Evolutionary conservation across 1,140 invertebrate species (phyloP).

Genomic region (Samia ricini): DNA sequence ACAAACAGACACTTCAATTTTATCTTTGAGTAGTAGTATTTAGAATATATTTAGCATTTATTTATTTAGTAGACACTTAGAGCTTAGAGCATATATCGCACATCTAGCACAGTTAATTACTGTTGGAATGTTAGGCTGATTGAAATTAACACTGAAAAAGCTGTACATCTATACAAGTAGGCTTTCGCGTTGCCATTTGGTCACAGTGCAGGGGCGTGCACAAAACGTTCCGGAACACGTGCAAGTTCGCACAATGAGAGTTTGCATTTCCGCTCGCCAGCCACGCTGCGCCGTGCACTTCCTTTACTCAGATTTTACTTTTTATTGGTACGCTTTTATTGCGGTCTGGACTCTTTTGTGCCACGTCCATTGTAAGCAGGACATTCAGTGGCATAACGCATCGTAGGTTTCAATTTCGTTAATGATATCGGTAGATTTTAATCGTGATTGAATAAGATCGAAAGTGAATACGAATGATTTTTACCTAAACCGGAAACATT

Average conservation of each 20-base stretch:
- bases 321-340: constrained; percentile 63
- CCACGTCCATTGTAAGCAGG: constrained; percentile 52
- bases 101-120: too few species aligned
- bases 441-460: constrained; percentile 65
- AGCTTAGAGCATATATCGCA: too few species aligned
- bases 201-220: constrained; percentile 49
- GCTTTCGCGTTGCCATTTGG: constrained; percentile 50
- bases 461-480: constrained; percentile 52
- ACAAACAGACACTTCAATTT: too few species aligned
- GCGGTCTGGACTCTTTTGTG: constrained; percentile 67
- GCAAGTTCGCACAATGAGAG: constrained; percentile 72
- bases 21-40: too few species aligned
- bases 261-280: constrained; percentile 75
- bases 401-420: constrained; percentile 76
- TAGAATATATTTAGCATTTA: too few species aligned
- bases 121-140: background rate
- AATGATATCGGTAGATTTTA: constrained; percentile 71
- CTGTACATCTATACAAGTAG: constrained; percentile 18
- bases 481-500: background rate
- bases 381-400: constrained; percentile 69
- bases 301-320: constrained; percentile 74
- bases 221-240: constrained; percentile 74
- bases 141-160: background rate
- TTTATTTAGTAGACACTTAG: too few species aligned
- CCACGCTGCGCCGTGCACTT: constrained; percentile 72